Conservation (phyloP, 2,797 vertebrate genomes). For the Mareca penelope region DNA sequence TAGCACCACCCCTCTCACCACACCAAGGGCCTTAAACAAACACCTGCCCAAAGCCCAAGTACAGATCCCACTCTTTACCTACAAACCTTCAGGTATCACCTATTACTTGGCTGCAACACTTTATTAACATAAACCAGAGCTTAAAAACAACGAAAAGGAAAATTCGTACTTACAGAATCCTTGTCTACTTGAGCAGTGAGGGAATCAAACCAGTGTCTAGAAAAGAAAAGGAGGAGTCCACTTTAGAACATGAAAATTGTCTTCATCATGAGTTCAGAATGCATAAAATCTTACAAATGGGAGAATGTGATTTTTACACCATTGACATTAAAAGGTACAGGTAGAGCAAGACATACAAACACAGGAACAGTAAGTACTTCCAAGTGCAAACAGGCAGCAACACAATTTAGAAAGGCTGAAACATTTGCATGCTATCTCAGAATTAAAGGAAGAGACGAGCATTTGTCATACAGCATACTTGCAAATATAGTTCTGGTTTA, state of each 20-base stretch:
- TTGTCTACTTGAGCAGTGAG: neutral
- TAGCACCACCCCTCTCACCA: neutral
- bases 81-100: neutral
- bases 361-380: neutral
- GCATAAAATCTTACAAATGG: neutral
- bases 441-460: neutral
- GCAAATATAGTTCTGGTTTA: neutral
- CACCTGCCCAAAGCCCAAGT: too few species aligned
- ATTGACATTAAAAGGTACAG: neutral
- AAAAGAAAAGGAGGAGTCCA: neutral
- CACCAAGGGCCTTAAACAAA: neutral
- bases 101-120: neutral
- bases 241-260: neutral
- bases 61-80: neutral
- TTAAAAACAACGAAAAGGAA: neutral
- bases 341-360: neutral
- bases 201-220: neutral
- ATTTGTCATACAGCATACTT: neutral
- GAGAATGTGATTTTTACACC: neutral
- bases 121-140: neutral
- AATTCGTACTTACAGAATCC: neutral
- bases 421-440: rapidly evolving
- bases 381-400: neutral
- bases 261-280: neutral
- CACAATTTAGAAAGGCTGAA: neutral